A percentile compares a stretch with the other conserved stretches of the same genome.
Evolutionary conservation across 2,797 vertebrate genomes (phyloP).

Genomic region (Rhynchonycteris naso): DNA sequence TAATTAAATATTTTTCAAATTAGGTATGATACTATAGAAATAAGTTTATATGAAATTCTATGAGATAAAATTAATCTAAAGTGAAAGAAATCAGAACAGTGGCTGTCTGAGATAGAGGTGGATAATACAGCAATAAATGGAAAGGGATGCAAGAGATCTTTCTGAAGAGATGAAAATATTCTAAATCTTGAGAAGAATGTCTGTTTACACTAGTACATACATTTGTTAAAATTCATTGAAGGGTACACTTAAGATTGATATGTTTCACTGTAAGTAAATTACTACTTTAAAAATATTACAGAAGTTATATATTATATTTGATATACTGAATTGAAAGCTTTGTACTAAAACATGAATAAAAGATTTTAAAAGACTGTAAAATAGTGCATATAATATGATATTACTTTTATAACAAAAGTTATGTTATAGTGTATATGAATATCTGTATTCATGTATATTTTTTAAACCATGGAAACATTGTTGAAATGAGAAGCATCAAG

Average conservation of each 20-base stretch:
- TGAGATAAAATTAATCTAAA: neutral
- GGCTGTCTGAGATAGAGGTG: neutral
- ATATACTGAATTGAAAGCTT: neutral
- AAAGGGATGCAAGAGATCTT: neutral
- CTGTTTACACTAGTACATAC: neutral
- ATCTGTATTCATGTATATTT: neutral
- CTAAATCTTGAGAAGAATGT: neutral
- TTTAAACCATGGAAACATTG: neutral
- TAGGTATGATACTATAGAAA: neutral
- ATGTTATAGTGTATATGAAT: neutral
- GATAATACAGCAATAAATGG: neutral
- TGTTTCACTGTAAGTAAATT: neutral
- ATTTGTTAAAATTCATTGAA: neutral
- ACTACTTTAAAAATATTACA: neutral
- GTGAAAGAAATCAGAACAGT: constrained; percentile 5
- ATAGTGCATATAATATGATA: neutral
- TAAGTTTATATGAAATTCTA: neutral
- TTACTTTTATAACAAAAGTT: neutral
- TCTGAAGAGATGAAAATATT: neutral
- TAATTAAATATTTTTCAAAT: neutral
- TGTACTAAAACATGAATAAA: neutral
- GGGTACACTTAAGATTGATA: neutral
- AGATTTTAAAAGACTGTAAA: neutral
- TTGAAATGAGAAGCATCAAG: neutral
- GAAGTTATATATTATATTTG: neutral